Evolutionary conservation across 2,888 invertebrate genomes (phyloP).

Genomic region (Galerucella pusilla): DNA sequence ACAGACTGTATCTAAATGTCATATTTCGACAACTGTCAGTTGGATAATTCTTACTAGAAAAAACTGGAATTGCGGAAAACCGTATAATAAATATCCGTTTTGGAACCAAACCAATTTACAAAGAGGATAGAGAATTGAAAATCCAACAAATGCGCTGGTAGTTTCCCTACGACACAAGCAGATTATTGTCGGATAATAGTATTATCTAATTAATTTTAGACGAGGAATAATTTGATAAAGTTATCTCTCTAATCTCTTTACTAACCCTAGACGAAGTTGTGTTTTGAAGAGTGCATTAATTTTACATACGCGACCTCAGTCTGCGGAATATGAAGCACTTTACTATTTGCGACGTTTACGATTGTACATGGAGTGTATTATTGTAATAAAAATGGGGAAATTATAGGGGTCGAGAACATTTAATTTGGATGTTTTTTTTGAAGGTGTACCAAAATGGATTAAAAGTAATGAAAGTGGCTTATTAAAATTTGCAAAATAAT

Average conservation of each 20-base stretch:
- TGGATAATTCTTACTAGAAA: neutral
- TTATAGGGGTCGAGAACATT: neutral
- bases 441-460: no score
- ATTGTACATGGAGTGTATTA: neutral
- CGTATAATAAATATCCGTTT: neutral
- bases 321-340: neutral
- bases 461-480: no score
- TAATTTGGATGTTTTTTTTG: neutral
- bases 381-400: neutral
- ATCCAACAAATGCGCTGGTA: neutral
- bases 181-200: constrained; percentile 14
- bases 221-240: constrained; percentile 13
- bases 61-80: neutral
- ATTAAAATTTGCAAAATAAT: no score
- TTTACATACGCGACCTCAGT: neutral
- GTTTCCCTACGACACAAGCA: constrained; percentile 10
- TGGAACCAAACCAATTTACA: neutral
- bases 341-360: neutral
- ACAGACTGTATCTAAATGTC: neutral
- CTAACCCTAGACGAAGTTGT: neutral
- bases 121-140: neutral
- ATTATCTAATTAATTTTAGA: constrained; percentile 13
- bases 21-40: neutral
- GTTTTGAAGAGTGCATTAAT: constrained; percentile 4
- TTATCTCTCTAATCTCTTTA: constrained; percentile 12